Percentiles rank a stretch among this genome's conserved stretches.
Conservation (phyloP, 2,113 vertebrate genomes). For the Odocoileus hemionus region DNA sequence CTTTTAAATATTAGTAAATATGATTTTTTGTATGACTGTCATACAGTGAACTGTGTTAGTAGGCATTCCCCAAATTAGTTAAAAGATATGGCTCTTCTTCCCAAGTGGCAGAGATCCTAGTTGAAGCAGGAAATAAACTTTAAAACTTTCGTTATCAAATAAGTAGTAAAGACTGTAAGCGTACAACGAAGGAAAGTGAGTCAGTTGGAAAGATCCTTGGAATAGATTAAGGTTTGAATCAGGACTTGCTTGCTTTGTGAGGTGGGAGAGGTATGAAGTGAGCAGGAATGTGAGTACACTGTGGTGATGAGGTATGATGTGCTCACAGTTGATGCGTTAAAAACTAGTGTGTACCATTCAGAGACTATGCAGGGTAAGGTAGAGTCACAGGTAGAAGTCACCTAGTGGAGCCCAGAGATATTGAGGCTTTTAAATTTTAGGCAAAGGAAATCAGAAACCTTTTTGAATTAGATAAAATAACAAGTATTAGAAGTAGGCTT, state of each 20-base stretch:
- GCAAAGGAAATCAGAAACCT: not conserved
- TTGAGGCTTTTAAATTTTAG: not conserved
- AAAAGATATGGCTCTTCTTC: not conserved
- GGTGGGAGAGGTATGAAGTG: not conserved
- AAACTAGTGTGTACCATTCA: not conserved
- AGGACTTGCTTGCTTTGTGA: not conserved
- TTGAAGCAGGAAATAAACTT: not conserved
- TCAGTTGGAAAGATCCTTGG: not conserved
- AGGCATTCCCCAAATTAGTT: not conserved
- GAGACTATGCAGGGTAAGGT: not conserved
- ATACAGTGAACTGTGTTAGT: not conserved
- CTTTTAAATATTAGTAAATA: slow-evolving; percentile 19
- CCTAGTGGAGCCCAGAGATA: not conserved
- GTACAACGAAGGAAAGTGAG: not conserved
- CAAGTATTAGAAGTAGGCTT: not conserved
- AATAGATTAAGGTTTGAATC: not conserved
- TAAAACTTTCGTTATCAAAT: not conserved
- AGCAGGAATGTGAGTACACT: not conserved
- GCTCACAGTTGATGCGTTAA: not conserved
- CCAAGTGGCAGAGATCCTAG: not conserved
- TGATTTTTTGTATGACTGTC: not conserved
- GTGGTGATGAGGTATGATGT: not conserved
- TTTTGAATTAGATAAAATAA: not conserved
- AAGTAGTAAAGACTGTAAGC: not conserved
- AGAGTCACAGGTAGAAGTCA: not conserved